Conservation (phyloP, 2,797 vertebrate genomes). For the Notamacropus eugenii region DNA sequence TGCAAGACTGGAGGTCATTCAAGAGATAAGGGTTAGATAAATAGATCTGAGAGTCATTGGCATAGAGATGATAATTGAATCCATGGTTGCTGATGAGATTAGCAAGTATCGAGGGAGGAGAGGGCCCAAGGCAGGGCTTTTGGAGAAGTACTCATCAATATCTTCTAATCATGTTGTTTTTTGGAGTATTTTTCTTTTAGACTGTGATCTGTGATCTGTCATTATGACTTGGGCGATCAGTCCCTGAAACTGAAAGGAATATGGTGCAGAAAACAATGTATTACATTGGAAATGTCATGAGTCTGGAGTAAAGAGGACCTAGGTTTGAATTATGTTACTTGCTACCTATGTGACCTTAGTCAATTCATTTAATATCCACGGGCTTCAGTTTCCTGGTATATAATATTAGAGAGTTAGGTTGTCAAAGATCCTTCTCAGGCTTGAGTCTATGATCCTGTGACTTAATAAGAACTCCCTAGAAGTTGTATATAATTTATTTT, state of each 20-base stretch:
- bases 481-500: conserved; percentile 4
- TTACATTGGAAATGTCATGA: not conserved
- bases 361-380: not conserved
- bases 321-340: not conserved
- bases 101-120: not conserved
- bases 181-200: too few relatives aligned
- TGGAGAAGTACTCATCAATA: not conserved
- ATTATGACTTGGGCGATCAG: too few relatives aligned
- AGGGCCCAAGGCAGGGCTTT: not conserved
- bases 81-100: not conserved
- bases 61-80: not conserved
- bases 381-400: not conserved
- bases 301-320: not conserved
- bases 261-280: too few relatives aligned
- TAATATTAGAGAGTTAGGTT: not conserved
- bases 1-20: not conserved
- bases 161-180: too few relatives aligned
- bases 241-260: too few relatives aligned
- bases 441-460: not conserved
- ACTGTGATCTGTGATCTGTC: too few relatives aligned
- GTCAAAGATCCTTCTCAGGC: not conserved
- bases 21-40: not conserved
- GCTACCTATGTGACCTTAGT: not conserved
- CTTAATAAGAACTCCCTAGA: not conserved
- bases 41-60: not conserved